Base-by-base conservation (phyloP, 2,888 invertebrate genomes). In the Ephialtes manifestator region DNA sequence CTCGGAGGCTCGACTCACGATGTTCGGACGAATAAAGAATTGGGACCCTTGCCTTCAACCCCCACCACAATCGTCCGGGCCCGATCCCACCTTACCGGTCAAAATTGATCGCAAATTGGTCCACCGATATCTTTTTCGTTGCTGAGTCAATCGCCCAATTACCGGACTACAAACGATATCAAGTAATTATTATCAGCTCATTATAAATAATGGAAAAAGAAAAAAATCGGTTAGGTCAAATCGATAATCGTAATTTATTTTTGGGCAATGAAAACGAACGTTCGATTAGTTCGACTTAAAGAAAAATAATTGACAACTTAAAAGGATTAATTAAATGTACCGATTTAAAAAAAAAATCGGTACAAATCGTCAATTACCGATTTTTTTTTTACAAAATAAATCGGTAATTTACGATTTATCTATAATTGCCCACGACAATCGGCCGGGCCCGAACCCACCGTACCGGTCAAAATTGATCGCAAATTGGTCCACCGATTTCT, bases 11-110 rank as follows among this genome's bases (percentile, higher is more conserved):
- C 82, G 81, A 82, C 85, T 85, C 85, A 48, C 79, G 79, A 65
- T 79, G 58, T 85, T 68, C 72, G 48, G 79, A 75, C 71, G 85
- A 82, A 85, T 82, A 85, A 82, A 82, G 79, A 82, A 85, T 85
- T 82, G 81, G 81, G 71, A 79, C 68, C 78, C 75, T 55, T 71
- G 74, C 28, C 46, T 75, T 18, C 75, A 53, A 79, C 63, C 75
- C 81, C 71, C 48, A 55, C 46, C 58, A 72, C 63, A 48, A 8
- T 43, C 85, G 78, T 67, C 65, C 81, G 82, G 82, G 82, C 79
- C 79, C 48, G 75, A 65, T 76, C 85, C 85, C 85, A 79, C 81
- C 71, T 81, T 71, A 18, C 24, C 67, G 39, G 55, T 65, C 20
- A 10, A 55, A 58, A 79, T 76, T 71, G 71, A 79, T 85, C 31